Evolutionary conservation across 2,113 vertebrate species (phyloP).

Genomic region (Ciconia stormi): DNA sequence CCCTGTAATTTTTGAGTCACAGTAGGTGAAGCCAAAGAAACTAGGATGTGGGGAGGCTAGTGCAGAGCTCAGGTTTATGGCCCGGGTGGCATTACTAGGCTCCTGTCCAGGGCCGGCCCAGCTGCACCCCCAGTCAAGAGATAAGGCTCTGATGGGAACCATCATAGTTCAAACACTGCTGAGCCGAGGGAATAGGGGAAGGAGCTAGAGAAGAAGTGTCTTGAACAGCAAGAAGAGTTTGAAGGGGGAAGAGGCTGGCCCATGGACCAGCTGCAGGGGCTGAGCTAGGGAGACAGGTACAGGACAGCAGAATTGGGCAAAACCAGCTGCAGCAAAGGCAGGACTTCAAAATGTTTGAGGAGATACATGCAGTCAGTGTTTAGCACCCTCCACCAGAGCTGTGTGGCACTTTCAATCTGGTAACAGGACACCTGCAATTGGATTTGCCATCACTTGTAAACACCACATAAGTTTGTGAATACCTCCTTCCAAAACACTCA

Average conservation of each 20-base stretch:
- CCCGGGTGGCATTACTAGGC: accelerated
- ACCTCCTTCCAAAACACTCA: not conserved
- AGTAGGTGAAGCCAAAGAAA: not conserved
- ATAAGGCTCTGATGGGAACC: not conserved
- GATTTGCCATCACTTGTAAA: not conserved
- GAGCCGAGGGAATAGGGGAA: not conserved
- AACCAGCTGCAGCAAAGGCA: not conserved
- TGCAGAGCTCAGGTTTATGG: accelerated
- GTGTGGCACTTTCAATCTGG: accelerated
- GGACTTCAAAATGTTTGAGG: too few relatives aligned
- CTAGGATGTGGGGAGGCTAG: not conserved
- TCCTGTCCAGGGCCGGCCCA: accelerated
- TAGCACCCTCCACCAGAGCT: not conserved
- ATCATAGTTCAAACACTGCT: not conserved
- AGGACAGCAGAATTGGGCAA: not conserved
- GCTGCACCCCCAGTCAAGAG: accelerated
- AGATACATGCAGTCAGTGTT: accelerated
- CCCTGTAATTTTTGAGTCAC: not conserved
- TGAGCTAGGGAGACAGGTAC: accelerated
- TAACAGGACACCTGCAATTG: not conserved
- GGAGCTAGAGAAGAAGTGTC: too few relatives aligned
- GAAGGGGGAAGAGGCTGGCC: too few relatives aligned
- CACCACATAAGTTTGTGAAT: accelerated
- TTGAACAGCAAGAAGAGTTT: not conserved
- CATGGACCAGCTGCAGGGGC: not conserved